Base-by-base conservation (phyloP, 2,113 vertebrate species). In the Procavia capensis region DNA sequence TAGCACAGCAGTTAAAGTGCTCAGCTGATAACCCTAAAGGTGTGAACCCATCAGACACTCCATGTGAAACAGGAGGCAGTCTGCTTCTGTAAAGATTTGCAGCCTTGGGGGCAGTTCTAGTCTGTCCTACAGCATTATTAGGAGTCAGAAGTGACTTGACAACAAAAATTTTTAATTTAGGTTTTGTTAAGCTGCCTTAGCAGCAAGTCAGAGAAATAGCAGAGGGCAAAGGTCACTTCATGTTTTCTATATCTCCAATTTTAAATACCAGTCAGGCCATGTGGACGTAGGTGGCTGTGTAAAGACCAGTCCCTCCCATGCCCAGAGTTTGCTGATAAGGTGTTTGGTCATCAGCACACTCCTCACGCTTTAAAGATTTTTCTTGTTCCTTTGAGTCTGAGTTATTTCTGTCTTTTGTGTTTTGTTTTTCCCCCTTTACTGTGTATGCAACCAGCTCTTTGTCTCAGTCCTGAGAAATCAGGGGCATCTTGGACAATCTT, bases 401-500 rank as follows among this genome's bases (percentile, higher is more conserved):
- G n/a, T 63, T 59, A 27, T 31, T 74, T 85, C 74, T 86, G 54
- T 43, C 50, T 90, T 39, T 2, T 25, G 27, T 66, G 34, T 91
- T 94, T 90, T 92, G 87, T 75, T 82, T 7, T n/a, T 20, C 11
- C 68, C 13, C 24, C 54, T 68, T 74, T 96, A 31, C 91, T 96
- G 85, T 96, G 89, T 72, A 93, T 45, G 96, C 76, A 98, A 31
- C 74, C 95, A 95, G 90, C 74, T 93, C 94, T 98, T 98, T 97
- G 97, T 97, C 70, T 59, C 0, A 36, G 95, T 92, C 75, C 80
- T 75, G 94, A 97, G 95, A 66, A 98, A 94, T 97, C 94, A 70
- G 96, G 97, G 96, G 63, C 84, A 97, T 97, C 90, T 98, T 97
- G 96, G 94, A 98, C 75, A 19, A 57, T 88, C 66, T 90, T 89